Base-by-base conservation (phyloP, 64 coral and sea anemone genomes). In the Acropora tenuis region DNA sequence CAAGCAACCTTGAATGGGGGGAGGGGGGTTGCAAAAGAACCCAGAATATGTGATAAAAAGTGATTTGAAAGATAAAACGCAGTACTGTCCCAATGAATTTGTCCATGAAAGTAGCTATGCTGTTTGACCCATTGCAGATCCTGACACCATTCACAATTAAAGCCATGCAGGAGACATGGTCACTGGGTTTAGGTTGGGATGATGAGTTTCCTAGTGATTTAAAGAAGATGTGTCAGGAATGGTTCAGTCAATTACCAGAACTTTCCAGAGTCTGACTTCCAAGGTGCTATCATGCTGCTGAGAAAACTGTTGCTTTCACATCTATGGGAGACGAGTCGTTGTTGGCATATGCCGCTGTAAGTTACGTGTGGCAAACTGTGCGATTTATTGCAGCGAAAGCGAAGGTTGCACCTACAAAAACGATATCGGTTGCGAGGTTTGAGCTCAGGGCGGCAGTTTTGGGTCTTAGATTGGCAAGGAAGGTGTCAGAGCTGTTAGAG, bases 381-480 rank as follows among this genome's bases (percentile, higher is more conserved):
- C 30, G 76, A 8, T 78, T 91, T 43, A 50, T 91, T 43, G 69
- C 80, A 41, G 76, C 93, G 8, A 94, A 91, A 47, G 76, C 59
- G 1, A 80, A 80, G 42, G 89, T 95, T 2, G 78, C 90, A 46
- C 84, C 89, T 15, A 30, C 88, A 10, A 76, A 88, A 12, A 16
- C 83, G 11, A 74, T 82, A 43, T 76, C 20, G 6, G 83, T 91
- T 2, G 89, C 89, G 6, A 10, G 88, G 74, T 58, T 90, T 46
- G 88, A 91, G 77, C 47, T 91, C 8, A 95, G 86, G 90, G 87
- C 30, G 4, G 80, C 90, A 20, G 90, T 92, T 3, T 18, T 92
- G 19, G 90, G 75, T 1, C 17, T 48, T 48, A 75, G 90, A 74
- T 60, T 96, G 30, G 30, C 30, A 30, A 30, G 30, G 30, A 30